A percentile compares a stretch with the other conserved stretches of the same genome.
phyloP scores from a whole-genome alignment of 2,113 vertebrate genomes.

The Takifugu flavidus region DNA sequence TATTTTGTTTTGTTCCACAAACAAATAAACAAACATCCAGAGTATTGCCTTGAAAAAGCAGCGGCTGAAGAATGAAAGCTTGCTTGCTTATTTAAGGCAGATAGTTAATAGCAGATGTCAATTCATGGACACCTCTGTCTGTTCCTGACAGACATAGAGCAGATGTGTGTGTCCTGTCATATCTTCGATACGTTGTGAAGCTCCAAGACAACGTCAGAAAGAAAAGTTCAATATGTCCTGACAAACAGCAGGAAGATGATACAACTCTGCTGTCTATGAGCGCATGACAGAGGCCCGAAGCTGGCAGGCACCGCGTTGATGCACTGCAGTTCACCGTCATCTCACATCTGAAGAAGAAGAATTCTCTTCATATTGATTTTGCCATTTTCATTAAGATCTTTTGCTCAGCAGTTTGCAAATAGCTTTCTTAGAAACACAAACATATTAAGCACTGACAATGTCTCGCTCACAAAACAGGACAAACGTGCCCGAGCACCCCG shows the following conservation, averaged over 20 bases:
- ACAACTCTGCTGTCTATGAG: slow-evolving; percentile 3
- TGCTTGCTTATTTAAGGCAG: slow-evolving; percentile 31
- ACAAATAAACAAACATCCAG: not conserved
- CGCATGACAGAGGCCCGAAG: slow-evolving; percentile 14
- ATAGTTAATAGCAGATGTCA: slow-evolving; percentile 45
- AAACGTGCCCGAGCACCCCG: slow-evolving; percentile 1
- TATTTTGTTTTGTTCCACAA: not conserved
- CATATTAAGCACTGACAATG: slow-evolving; percentile 15
- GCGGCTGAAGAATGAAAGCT: slow-evolving; percentile 40
- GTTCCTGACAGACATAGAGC: slow-evolving; percentile 37
- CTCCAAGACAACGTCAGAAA: slow-evolving; percentile 36
- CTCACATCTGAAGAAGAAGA: not conserved
- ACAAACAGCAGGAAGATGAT: slow-evolving; percentile 16
- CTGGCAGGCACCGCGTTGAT: not conserved
- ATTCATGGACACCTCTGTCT: slow-evolving; percentile 42
- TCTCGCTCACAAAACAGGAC: slow-evolving; percentile 13
- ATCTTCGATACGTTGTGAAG: slow-evolving; percentile 50
- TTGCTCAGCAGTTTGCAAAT: slow-evolving; percentile 1
- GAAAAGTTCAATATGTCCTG: slow-evolving; percentile 23
- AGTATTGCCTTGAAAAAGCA: slow-evolving; percentile 17
- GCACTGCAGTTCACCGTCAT: not conserved
- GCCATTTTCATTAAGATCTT: not conserved
- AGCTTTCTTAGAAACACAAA: not conserved
- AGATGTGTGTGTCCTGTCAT: slow-evolving; percentile 42
- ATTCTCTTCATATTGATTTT: not conserved